Conservation (phyloP, 2,888 invertebrate species). For the Raillietiella orientalis region DNA sequence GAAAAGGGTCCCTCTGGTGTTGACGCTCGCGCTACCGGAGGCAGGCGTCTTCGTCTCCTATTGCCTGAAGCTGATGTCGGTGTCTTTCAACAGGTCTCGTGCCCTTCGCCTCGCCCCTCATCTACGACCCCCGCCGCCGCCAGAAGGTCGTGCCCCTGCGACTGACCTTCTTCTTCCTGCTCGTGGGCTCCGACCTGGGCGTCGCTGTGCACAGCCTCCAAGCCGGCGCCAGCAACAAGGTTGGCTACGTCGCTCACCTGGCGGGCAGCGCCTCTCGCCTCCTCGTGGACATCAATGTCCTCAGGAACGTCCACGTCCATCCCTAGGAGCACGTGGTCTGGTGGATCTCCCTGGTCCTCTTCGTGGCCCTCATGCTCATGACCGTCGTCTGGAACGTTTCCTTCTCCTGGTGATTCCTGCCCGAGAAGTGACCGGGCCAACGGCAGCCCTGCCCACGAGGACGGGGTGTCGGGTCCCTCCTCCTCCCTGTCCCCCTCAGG, state of each 20-base stretch:
- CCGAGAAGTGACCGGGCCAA: conserved; percentile 3
- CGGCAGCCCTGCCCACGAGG: conserved; percentile 1
- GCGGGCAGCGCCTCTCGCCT: conserved; percentile 64
- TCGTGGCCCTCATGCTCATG: conserved; percentile 29
- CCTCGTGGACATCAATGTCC: conserved; percentile 44
- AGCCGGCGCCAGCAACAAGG: conserved; percentile 27
- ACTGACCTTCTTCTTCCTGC: conserved; percentile 39
- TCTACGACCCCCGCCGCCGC: conserved; percentile 56
- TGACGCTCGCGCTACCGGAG: conserved; percentile 56
- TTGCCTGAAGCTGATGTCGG: conserved; percentile 13
- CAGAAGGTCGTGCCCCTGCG: conserved; percentile 55
- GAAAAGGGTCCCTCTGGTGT: conserved; percentile 67
- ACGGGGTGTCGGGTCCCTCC: conserved; percentile 1
- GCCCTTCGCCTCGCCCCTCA: conserved; percentile 42
- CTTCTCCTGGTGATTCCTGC: conserved; percentile 10
- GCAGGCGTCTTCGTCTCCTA: conserved; percentile 24
- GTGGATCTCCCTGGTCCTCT: conserved; percentile 42
- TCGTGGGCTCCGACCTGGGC: conserved; percentile 52
- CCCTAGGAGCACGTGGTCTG: conserved; percentile 48
- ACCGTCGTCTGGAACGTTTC: conserved; percentile 36
- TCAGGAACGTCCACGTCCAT: conserved; percentile 44
- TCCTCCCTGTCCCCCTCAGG: conserved; percentile 2
- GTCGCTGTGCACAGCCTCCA: conserved; percentile 71
- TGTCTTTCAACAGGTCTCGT: conserved; percentile 25
- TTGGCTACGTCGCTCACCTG: conserved; percentile 78